Percentiles rank a stretch among this genome's conserved stretches.
These are phyloP conservation scores for Horisme vitalbata DNA, from an alignment of 2,888 invertebrate genomes.

Conservation along the genomic window DNA sequence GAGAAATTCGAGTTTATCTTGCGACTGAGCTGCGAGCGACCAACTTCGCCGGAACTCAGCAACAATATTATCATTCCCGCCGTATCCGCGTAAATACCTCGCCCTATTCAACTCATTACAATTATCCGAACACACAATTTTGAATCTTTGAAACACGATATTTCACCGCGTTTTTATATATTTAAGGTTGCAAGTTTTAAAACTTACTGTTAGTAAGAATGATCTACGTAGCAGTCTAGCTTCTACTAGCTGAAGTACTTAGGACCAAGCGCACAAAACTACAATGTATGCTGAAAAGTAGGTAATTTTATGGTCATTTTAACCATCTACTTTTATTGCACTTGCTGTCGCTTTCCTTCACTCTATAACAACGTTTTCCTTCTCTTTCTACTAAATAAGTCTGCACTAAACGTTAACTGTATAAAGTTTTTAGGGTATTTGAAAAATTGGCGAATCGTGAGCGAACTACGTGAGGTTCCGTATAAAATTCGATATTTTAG, in stretches of 20 bases:
- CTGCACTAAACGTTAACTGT: constrained; percentile 42
- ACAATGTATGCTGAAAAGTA: constrained; percentile 45
- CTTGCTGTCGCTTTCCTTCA: constrained; percentile 34
- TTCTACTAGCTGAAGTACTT: no score
- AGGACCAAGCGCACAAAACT: background rate
- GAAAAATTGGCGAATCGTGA: constrained; percentile 41
- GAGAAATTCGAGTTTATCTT: constrained; percentile 65
- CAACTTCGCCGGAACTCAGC: constrained; percentile 56
- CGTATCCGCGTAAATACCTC: constrained; percentile 40
- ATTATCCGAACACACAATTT: constrained; percentile 4
- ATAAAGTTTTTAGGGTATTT: constrained; percentile 54
- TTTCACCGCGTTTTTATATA: background rate
- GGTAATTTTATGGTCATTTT: constrained; percentile 47
- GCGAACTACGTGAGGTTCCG: constrained; percentile 20
- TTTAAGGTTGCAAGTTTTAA: no score
- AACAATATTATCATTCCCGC: constrained; percentile 66
- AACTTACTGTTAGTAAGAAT: no score
- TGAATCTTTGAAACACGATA: background rate
- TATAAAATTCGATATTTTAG: constrained; percentile 12
- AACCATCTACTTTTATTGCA: constrained; percentile 52
- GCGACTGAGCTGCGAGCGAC: constrained; percentile 43
- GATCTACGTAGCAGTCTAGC: no score
- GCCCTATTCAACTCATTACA: constrained; percentile 11
- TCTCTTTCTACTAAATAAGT: constrained; percentile 39
- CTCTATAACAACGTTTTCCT: constrained; percentile 33